Evolutionary conservation across 2,888 invertebrate genomes (phyloP), one percentile per base, ranked within the genome.

Genomic region (Anticlea derivata): DNA sequence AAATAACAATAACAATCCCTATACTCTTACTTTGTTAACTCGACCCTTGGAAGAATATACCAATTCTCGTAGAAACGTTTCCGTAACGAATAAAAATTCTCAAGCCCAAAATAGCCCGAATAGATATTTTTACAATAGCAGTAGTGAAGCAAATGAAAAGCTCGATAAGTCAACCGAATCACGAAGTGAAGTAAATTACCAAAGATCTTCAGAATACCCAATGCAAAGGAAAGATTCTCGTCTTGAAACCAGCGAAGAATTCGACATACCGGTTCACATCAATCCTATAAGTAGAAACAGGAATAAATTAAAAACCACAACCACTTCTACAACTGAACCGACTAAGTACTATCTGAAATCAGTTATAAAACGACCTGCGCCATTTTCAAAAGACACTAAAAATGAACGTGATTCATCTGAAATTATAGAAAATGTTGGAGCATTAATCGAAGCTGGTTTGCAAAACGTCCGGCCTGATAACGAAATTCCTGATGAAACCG

Each of bases 11-110:
- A 79, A 85, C 68, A 87, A 83, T 64, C 83, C 85, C 31, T 91
- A 91, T 64, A 89, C 88, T 5, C 72, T 89, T 67, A 91, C 88
- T 24, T 77, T 88, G 54, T 69, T 86, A 64, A 78, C 85, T n/a
- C 71, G 84, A 41, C 85, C 89, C 8, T 73, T 78, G 49, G 79
- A 83, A 50, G 79, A 77, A 56, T 78, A 74, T 55, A 72, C 65
- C 46, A 73, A 61, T 37, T 58, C 33, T 37, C 55, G 30, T 13
- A 48, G 7, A 48, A 55, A 65, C 34, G 56, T 1, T 17, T 44
- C 52, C 8, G 13, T 12, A 1, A 10, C 23, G 2, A 37, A 31
- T 26, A 34, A 7, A 5, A 47, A 51, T 38, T 12, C 45, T 30
- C 29, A 39, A 66, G 66, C 61, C 50, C 23, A 44, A 65, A 68